Base-by-base conservation (phyloP, 2,888 invertebrate species). In the Pseudococcus jackbeardsleyi region DNA sequence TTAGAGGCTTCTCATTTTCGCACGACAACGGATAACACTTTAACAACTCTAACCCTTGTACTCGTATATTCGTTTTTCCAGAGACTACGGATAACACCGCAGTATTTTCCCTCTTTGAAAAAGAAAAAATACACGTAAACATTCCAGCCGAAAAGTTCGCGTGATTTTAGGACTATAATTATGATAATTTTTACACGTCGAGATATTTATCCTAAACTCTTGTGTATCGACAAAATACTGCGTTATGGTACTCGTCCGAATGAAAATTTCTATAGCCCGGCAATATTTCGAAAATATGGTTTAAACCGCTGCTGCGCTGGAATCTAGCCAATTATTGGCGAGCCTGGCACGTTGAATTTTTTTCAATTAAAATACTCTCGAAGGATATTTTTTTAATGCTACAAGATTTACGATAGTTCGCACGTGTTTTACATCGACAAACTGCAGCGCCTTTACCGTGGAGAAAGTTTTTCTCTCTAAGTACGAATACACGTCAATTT, bases 331-430 rank as follows among this genome's bases (percentile, higher is more conserved):
- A 68, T 68, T 68, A 68, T 26, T 26, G 68, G 26, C 68, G 22
- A 68, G 22, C 22, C 68, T 26, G 26, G 26, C 22, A 68, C 68
- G 9, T 6, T 22, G 68, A 22, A 68, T 68, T 68, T 68, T 64
- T 68, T 68, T 68, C 68, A 68, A 68, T 68, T 68, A 68, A 68
- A 26, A 68, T 68, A n/a, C 68, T 68, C 68, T 12, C 68, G 54
- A 68, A 26, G 26, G 68, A 68, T 68, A 68, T 68, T 68, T 22
- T 22, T 26, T 68, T 68, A 68, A 68, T 68, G 26, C 68, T 19
- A 26, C 26, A 26, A 68, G 68, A 68, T 68, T 68, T 68, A 68
- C 68, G 68, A 68, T 68, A 68, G 68, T 68, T 68, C 19, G 68
- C 26, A 68, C 68, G 68, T 68, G 68, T 68, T 68, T 68, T 68